Evolutionary conservation across 2,797 vertebrate genomes (phyloP).

Genomic region (Pseudochaenichthys georgianus): DNA sequence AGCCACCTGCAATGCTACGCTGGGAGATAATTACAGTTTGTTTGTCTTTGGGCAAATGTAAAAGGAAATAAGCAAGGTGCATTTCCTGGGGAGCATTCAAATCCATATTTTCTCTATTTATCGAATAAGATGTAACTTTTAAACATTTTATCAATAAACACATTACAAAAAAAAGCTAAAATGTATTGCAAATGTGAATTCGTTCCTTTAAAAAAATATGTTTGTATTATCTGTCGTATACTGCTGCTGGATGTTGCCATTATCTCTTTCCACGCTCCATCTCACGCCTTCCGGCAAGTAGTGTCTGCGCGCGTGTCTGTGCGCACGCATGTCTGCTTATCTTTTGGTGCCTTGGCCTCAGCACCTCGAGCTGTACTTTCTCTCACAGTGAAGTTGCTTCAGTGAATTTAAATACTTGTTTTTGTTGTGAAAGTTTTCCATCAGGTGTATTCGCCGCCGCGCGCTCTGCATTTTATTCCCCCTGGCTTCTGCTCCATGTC

Average conservation of each 20-base stretch:
- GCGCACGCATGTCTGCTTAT: conserved; percentile 6
- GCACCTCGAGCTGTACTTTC: conserved; percentile 29
- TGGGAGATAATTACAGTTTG: conserved; percentile 45
- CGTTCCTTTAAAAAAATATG: conserved; percentile 24
- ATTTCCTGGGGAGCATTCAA: not conserved
- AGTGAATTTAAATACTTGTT: conserved; percentile 47
- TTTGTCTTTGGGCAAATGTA: conserved; percentile 33
- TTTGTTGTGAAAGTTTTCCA: conserved; percentile 51
- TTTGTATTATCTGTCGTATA: conserved; percentile 65
- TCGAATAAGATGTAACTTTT: conserved; percentile 20
- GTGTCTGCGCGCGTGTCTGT: conserved; percentile 46
- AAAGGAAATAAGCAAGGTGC: not conserved
- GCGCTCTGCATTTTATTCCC: conserved; percentile 25
- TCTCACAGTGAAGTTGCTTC: conserved; percentile 36
- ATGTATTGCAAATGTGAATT: conserved; percentile 25
- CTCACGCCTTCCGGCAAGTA: conserved; percentile 75
- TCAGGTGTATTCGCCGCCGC: conserved; percentile 30
- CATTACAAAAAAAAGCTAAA: not conserved
- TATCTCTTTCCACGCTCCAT: conserved; percentile 83
- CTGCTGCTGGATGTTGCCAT: conserved; percentile 79
- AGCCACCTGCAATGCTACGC: conserved; percentile 58
- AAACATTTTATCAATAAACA: conserved; percentile 17
- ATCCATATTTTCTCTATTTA: conserved; percentile 3
- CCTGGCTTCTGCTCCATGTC: conserved; percentile 42
- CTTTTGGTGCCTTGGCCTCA: conserved; percentile 49